Evolutionary conservation across 1,140 invertebrate species (phyloP).

Genomic region (Platyscapa corneri): DNA sequence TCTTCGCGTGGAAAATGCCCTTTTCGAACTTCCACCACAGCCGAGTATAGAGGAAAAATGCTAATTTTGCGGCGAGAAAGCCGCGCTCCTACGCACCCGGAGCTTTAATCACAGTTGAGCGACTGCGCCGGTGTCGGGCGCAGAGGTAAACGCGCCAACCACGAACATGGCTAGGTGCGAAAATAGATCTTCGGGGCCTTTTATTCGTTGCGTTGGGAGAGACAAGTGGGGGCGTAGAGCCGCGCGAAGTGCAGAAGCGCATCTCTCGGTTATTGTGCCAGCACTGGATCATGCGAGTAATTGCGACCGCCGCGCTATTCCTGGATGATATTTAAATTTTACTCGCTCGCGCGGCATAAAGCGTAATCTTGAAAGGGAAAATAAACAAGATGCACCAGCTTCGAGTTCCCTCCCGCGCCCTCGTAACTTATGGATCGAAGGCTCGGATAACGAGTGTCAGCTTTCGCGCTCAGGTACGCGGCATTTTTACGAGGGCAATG

Average conservation of each 20-base stretch:
- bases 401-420: slow-evolving; percentile 14
- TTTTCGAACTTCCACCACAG: neutral
- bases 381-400: neutral
- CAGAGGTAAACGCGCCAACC: neutral
- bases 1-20: slow-evolving; percentile 13
- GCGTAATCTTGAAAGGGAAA: slow-evolving; percentile 15
- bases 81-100: neutral
- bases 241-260: neutral
- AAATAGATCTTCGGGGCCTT: slow-evolving; percentile 35
- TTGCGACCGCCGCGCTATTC: neutral
- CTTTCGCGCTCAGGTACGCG: neutral
- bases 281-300: neutral
- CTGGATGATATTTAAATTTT: neutral
- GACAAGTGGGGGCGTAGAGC: neutral
- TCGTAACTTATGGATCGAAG: slow-evolving; percentile 30
- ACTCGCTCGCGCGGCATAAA: neutral
- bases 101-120: slow-evolving; percentile 37
- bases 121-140: neutral
- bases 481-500: slow-evolving; percentile 30
- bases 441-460: neutral
- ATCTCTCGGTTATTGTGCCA: neutral
- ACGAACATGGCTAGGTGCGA: neutral
- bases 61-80: slow-evolving; percentile 25
- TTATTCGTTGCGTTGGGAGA: neutral
- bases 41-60: slow-evolving; percentile 37